phyloP scores from a whole-genome alignment of 2,888 invertebrate genomes.

The Leucophenga montana region DNA sequence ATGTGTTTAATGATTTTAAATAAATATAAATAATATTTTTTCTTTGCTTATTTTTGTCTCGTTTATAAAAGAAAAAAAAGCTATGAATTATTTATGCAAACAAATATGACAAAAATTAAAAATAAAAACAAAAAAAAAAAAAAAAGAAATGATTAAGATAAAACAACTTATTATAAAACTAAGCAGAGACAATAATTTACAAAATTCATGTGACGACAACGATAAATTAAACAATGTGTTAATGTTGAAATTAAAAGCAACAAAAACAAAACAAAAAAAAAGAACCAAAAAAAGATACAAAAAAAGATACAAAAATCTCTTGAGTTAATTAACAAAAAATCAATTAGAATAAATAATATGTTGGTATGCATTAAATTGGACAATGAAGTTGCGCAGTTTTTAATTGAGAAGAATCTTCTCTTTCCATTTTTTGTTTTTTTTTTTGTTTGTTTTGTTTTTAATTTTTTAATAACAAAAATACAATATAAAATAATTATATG shows the following conservation, averaged over 20 bases:
- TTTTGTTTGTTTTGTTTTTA: neutral
- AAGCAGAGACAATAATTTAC: constrained; percentile 20
- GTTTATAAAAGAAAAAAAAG: neutral
- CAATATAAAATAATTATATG: constrained; percentile 57
- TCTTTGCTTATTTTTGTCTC: too few species aligned
- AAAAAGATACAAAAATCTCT: constrained; percentile 23
- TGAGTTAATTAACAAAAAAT: constrained; percentile 3
- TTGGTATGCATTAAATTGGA: neutral
- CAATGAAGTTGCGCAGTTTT: too few species aligned
- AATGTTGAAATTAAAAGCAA: too few species aligned
- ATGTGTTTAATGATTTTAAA: constrained; percentile 26
- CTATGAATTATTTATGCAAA: constrained; percentile 21
- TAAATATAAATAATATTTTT: constrained; percentile 22
- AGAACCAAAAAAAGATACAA: neutral
- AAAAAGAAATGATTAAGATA: constrained; percentile 32
- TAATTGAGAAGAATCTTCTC: too few species aligned
- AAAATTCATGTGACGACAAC: constrained; percentile 26
- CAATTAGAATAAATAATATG: constrained; percentile 5
- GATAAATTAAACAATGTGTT: constrained; percentile 16
- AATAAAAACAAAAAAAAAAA: constrained; percentile 39
- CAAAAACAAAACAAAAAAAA: too few species aligned
- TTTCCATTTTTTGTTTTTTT: neutral
- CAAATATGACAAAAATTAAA: constrained; percentile 41
- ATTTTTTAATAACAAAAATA: constrained; percentile 41
- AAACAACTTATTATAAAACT: constrained; percentile 41